Conservation (phyloP, 30 jellyfish, hydroid and myxozoan species). For the Aurelia sp. region DNA sequence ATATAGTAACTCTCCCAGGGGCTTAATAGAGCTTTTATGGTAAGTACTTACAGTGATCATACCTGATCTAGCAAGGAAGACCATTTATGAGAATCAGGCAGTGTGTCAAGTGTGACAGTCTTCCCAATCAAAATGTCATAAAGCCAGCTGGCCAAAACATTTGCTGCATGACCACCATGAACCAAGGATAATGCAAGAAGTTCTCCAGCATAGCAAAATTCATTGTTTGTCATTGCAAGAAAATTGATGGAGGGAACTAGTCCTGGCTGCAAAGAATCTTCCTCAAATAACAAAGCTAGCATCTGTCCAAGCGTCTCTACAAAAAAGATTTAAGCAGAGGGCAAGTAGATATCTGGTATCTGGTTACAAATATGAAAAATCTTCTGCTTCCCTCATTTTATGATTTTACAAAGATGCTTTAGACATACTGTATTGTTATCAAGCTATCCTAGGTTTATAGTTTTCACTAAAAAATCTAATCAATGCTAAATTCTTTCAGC, state of each 20-base stretch:
- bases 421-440: no score
- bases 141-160: neutral
- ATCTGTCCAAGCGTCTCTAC: neutral
- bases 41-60: neutral
- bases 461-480: no score
- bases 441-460: no score
- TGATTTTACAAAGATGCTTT: no score
- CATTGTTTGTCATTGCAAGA: neutral
- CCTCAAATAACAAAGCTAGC: neutral
- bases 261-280: neutral
- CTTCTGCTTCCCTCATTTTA: no score
- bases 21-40: no score
- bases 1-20: no score
- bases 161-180: slow-evolving; percentile 5
- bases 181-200: neutral
- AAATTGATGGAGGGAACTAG: neutral
- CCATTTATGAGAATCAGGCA: slow-evolving; percentile 1
- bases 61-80: neutral
- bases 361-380: no score
- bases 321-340: no score
- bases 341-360: no score
- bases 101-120: neutral
- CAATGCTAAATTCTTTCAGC: no score
- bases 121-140: neutral
- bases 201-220: slow-evolving; percentile 4